Conservation (phyloP, 2,113 vertebrate genomes). For the Illadopsis cleaveri region DNA sequence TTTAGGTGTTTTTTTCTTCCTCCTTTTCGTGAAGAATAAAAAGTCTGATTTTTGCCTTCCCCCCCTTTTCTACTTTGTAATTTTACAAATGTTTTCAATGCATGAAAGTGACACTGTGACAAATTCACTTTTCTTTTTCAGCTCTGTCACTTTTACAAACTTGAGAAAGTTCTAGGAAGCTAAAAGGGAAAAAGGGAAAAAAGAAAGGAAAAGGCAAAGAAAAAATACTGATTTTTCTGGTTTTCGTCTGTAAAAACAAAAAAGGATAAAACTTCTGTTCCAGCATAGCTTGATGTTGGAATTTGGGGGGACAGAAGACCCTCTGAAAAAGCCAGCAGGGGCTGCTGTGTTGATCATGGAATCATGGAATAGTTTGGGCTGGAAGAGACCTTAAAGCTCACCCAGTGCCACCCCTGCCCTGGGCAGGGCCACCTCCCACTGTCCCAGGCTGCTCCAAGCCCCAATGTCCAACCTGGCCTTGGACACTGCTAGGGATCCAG, state of each 20-base stretch:
- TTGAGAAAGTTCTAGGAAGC: not conserved
- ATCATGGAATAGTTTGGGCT: fast-evolving
- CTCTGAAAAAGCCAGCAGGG: not conserved
- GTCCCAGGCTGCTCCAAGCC: not conserved
- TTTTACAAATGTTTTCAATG: slow-evolving; percentile 17
- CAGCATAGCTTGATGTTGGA: not conserved
- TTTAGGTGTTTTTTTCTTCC: not conserved
- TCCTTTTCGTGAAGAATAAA: not conserved
- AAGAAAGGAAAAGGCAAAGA: not conserved
- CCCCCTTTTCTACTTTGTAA: not conserved
- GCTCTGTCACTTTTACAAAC: not conserved
- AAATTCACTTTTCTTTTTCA: slow-evolving; percentile 24
- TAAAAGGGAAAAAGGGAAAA: not conserved
- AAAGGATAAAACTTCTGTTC: not conserved
- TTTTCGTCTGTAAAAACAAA: not conserved
- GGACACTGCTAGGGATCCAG: not conserved
- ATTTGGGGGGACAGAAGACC: not conserved
- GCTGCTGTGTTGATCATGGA: not conserved
- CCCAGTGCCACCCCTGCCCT: fast-evolving
- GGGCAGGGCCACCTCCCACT: not conserved
- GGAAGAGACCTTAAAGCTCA: not conserved
- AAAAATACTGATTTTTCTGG: not conserved
- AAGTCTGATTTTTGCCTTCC: not conserved
- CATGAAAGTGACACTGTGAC: slow-evolving; percentile 21
- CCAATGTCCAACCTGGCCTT: not conserved